phyloP scores from a whole-genome alignment of 2,888 invertebrate species.

The Argynnis bischoffii region DNA sequence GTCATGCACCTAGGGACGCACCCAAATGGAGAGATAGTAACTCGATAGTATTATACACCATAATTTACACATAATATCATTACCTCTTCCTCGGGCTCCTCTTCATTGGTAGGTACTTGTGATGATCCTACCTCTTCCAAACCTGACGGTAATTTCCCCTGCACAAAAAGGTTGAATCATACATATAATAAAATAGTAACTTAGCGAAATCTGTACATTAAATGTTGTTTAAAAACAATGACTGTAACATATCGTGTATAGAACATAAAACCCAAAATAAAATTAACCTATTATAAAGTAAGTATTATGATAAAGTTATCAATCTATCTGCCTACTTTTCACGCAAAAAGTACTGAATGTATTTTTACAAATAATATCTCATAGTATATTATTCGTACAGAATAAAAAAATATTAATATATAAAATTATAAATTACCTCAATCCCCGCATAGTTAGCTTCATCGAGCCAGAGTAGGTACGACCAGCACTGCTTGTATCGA shows the following conservation, averaged over 20 bases:
- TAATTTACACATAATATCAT: not conserved
- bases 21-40: not conserved
- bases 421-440: slow-evolving; percentile 59
- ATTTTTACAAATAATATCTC: too few relatives aligned
- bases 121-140: slow-evolving; percentile 81
- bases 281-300: too few relatives aligned
- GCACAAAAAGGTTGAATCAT: slow-evolving; percentile 41
- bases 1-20: too few relatives aligned
- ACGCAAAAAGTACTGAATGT: too few relatives aligned
- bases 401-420: not conserved
- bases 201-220: too few relatives aligned
- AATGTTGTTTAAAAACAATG: too few relatives aligned
- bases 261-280: not conserved
- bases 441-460: slow-evolving; percentile 89
- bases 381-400: not conserved
- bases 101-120: slow-evolving; percentile 68
- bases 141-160: slow-evolving; percentile 86
- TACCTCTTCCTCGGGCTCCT: slow-evolving; percentile 74
- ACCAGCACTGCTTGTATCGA: slow-evolving; percentile 93
- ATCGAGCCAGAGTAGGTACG: slow-evolving; percentile 95
- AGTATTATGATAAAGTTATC: too few relatives aligned
- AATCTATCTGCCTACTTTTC: too few relatives aligned
- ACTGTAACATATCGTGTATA: too few relatives aligned
- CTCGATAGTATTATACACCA: not conserved
- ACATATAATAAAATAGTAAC: not conserved